Base-by-base conservation (phyloP, 2,797 vertebrate species). In the Silurus aristotelis region DNA sequence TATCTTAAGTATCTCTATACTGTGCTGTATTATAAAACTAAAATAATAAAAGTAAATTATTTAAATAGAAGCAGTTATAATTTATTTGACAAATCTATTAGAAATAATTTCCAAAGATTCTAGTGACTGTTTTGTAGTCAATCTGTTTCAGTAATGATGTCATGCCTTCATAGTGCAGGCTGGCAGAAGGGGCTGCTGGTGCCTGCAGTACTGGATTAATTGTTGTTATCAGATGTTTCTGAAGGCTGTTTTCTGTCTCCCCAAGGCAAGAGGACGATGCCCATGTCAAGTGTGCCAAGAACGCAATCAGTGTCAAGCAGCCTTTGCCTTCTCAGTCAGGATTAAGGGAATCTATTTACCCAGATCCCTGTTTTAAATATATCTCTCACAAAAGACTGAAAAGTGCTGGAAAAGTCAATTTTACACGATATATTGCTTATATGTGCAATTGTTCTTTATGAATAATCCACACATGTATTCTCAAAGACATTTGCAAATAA, bases 271-370 rank as follows among this genome's bases (percentile, higher is more conserved):
- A 86, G 38, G 79, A 89, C 46, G 92, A 93, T 95, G 94, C 91
- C 93, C 92, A 94, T 94, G 93, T 91, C 93, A 92, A 93, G 93
- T 92, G 91, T 92, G 89, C 82, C 82, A 85, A 87, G 89, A 90
- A 91, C 78, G 80, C 93, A 94, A 94, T 95, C 94, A 93, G 91
- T 90, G 91, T 89, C 92, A 75, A 88, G 88, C 93, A 95, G 92
- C 90, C 90, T 75, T 73, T 80, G 68, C 91, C 93, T 92, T 94
- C 78, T 87, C 90, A 94, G 90, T 91, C 89, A 87, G 91, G 94
- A 94, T 94, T 94, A 94, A 90, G 89, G 90, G 91, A 93, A 92
- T 91, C 87, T 85, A 87, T 92, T 91, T 91, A 89, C 88, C 75
- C 89, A 20, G 78, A 83, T 82, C 85, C 80, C 55, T 77, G 83